Evolutionary conservation across 2,113 vertebrate genomes (phyloP).

Genomic region (Chionomys nivalis): DNA sequence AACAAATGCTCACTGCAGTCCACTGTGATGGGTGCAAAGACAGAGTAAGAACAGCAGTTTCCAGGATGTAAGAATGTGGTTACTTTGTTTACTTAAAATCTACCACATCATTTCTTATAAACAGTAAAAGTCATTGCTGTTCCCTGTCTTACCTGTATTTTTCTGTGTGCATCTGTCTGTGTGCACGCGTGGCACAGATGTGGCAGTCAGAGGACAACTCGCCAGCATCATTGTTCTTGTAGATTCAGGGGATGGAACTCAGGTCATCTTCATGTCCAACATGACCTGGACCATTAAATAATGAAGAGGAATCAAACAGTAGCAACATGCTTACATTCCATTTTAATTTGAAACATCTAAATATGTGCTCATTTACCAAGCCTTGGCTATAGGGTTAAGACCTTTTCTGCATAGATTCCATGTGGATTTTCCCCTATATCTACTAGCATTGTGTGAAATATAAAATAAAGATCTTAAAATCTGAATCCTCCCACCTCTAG

Average conservation of each 20-base stretch:
- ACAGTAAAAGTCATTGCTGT: not conserved
- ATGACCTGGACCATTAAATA: not conserved
- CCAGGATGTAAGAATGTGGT: not conserved
- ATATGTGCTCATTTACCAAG: not conserved
- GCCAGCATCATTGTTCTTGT: not conserved
- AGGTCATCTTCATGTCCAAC: not conserved
- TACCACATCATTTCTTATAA: not conserved
- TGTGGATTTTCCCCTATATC: not conserved
- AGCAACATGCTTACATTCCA: not conserved
- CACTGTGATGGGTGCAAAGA: not conserved
- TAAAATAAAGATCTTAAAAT: not conserved
- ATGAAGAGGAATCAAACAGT: not conserved
- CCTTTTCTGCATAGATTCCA: not conserved
- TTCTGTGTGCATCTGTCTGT: not conserved
- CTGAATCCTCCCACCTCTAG: not conserved
- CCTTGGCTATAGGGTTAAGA: not conserved
- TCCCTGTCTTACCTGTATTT: not conserved
- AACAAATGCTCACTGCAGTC: not conserved
- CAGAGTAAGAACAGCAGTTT: not conserved
- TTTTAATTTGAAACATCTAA: conserved; percentile 38
- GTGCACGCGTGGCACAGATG: not conserved
- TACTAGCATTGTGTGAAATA: not conserved
- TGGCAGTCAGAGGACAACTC: not conserved
- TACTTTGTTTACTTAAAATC: not conserved
- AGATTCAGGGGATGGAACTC: not conserved